These are phyloP conservation scores for Chaunax sp. DNA, from an alignment of 2,797 vertebrate species.

Conservation along the genomic window DNA sequence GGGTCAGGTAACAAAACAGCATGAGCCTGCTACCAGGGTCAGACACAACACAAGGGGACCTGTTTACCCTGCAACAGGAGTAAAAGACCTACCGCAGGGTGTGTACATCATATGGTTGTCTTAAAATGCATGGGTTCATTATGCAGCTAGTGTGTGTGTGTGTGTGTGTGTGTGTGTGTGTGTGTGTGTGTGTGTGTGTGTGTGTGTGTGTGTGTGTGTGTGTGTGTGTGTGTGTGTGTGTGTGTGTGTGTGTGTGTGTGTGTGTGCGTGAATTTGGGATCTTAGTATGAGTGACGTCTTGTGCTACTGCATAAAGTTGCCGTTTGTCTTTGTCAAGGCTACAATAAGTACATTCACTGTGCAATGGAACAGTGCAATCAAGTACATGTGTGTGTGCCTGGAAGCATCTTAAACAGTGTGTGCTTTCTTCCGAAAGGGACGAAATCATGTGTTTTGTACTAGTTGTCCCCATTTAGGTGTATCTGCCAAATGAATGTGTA, in stretches of 20 bases:
- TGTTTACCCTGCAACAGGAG: conserved; percentile 56
- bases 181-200: conserved; percentile 3
- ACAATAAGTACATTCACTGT: conserved; percentile 57
- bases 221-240: no score
- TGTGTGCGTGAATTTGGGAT: conserved; percentile 1
- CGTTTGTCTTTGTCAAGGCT: conserved; percentile 23
- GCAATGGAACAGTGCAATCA: conserved; percentile 38
- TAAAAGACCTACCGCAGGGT: conserved; percentile 54
- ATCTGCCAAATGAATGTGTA: not conserved
- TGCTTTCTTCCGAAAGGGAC: conserved; percentile 25
- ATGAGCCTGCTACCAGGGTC: conserved; percentile 41
- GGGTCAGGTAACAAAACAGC: conserved; percentile 73
- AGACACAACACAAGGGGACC: conserved; percentile 54
- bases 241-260: conserved; percentile 4
- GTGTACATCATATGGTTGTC: not conserved
- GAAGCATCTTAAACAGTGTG: conserved; percentile 36
- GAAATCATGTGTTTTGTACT: conserved; percentile 31
- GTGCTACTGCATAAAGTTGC: conserved; percentile 13
- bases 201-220: conserved; percentile 3
- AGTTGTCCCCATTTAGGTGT: conserved; percentile 25
- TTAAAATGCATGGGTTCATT: conserved; percentile 19
- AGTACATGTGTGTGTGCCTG: conserved; percentile 31
- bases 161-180: conserved; percentile 4
- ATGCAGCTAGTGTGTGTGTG: conserved; percentile 6
- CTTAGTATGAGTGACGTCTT: conserved; percentile 20